Evolutionary conservation across 2,113 vertebrate genomes (phyloP), one percentile per base, ranked within the genome.

Genomic region (Sciurus niger): DNA sequence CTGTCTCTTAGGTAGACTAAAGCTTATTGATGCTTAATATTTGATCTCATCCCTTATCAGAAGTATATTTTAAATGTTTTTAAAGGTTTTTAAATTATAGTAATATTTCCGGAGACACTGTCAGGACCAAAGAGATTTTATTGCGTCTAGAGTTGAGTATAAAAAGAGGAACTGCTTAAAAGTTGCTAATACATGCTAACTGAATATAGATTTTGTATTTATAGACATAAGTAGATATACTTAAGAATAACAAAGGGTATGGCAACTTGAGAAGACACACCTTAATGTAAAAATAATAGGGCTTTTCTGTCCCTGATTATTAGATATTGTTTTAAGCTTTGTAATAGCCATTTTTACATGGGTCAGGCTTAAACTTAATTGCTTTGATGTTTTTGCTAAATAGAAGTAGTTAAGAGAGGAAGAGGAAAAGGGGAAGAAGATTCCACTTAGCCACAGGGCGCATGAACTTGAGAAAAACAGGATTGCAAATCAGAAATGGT

Each of bases 11-110:
- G 46, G 30, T 89, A 94, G 78, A 79, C 46, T 82, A 63, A 78
- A 74, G n/a, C 43, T 95, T 92, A 25, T 85, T 40, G 40, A 40
- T 55, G 7, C 28, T 90, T 80, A 92, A 84, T 92, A 84, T 53
- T 83, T 13, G 37, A 8, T 90, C 48, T 94, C 32, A 90, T 51
- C 32, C 80, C 24, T 85, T 93, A 73, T 22, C 60, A 89, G 63
- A 96, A 97, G 76, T 11, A 88, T 96, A 43, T 51, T 63, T 92
- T 95, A 94, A 90, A 58, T 93, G 55, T 77, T 80, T 93, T n/a
- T 22, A 12, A 63, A 84, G n/a, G 9, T 84, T 92, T 92, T 96
- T 22, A 51, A 94, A 92, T 74, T 51, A 16, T 80, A 87, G 46
- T 90, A 92, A 67, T 40, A 89, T 93, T 91, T 95, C 43, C 93